A percentile compares a stretch with the other conserved stretches of the same genome.
Conservation (phyloP, 2,888 invertebrate genomes). For the Lathronympha strigana region DNA sequence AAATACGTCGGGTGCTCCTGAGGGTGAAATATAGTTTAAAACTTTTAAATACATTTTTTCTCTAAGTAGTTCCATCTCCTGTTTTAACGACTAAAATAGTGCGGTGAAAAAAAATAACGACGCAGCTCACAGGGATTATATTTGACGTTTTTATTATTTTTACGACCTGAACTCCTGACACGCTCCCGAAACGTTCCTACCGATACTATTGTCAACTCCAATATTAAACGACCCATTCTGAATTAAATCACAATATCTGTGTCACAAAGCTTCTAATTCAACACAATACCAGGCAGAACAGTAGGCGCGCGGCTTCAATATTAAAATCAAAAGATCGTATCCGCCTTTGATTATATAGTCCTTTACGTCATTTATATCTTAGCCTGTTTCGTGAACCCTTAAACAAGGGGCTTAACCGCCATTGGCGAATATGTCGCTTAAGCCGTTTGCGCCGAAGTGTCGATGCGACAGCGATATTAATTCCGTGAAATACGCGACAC, state of each 20-base stretch:
- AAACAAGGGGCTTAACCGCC: not conserved
- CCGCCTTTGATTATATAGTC: not conserved
- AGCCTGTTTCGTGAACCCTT: not conserved
- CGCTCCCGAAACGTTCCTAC: not conserved
- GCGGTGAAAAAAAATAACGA: not conserved
- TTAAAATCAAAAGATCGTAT: not conserved
- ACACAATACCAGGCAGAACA: constrained; percentile 15
- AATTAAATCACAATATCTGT: constrained; percentile 20
- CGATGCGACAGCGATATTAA: constrained; percentile 26
- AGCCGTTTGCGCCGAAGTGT: not conserved
- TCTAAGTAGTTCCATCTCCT: too few relatives aligned
- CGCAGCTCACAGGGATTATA: too few relatives aligned
- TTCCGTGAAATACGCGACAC: constrained; percentile 28
- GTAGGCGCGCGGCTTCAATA: not conserved
- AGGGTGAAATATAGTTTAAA: too few relatives aligned
- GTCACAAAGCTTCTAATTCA: constrained; percentile 22
- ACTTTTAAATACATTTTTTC: too few relatives aligned
- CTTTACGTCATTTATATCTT: not conserved
- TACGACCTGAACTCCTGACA: not conserved
- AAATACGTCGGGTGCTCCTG: too few relatives aligned
- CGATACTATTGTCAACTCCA: constrained; percentile 9
- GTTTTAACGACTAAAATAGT: too few relatives aligned
- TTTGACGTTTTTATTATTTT: constrained; percentile 4
- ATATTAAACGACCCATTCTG: constrained; percentile 11
- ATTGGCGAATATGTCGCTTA: not conserved